These are phyloP conservation scores for Shargacucullia verbasci DNA, from an alignment of 2,888 invertebrate species.

Conservation along the genomic window DNA sequence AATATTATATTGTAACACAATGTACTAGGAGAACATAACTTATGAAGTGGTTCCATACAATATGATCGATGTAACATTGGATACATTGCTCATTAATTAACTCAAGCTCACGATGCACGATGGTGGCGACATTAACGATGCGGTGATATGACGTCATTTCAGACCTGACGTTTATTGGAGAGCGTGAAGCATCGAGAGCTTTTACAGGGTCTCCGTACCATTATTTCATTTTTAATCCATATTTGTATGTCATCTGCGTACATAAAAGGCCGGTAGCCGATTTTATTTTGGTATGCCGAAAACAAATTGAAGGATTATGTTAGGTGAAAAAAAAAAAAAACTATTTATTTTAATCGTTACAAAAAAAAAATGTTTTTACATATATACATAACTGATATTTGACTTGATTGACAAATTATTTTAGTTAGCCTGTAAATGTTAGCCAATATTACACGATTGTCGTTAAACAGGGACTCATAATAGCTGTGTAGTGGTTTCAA, in stretches of 20 bases:
- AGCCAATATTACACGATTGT: too few relatives aligned
- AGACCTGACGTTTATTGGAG: conserved; percentile 45
- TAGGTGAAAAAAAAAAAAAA: too few relatives aligned
- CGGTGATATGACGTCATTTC: conserved; percentile 39
- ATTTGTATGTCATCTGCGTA: neutral
- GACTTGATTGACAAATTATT: too few relatives aligned
- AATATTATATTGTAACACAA: too few relatives aligned
- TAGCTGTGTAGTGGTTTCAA: conserved; percentile 1
- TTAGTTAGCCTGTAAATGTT: too few relatives aligned
- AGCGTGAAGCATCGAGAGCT: conserved; percentile 23
- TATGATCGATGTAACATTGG: conserved; percentile 34
- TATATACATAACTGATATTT: too few relatives aligned
- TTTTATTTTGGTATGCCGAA: too few relatives aligned
- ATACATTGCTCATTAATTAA: conserved; percentile 53
- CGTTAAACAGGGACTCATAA: neutral
- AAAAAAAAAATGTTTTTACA: too few relatives aligned
- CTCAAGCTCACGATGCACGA: conserved; percentile 37
- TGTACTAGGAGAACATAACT: conserved; percentile 32
- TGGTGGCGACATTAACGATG: conserved; percentile 41
- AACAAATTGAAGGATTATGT: too few relatives aligned
- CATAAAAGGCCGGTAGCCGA: too few relatives aligned
- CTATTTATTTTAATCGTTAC: too few relatives aligned
- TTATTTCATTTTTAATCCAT: neutral
- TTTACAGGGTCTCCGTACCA: conserved; percentile 15
- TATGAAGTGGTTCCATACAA: conserved; percentile 25